Conservation (phyloP, 2,797 vertebrate species). For the Chelon labrosus region DNA sequence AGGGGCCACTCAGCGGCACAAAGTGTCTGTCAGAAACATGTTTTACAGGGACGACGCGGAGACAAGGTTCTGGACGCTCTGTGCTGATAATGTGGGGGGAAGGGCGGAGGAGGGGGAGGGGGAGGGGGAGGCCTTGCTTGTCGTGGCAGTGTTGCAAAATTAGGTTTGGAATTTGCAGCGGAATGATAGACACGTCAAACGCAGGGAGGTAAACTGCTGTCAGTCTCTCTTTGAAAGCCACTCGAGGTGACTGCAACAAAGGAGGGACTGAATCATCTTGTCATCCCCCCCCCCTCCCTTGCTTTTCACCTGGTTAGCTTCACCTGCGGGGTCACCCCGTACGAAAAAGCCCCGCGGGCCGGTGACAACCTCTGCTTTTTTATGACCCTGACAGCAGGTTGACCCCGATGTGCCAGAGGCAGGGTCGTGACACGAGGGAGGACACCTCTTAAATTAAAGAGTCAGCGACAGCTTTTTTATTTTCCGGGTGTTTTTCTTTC, state of each 20-base stretch:
- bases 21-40: conserved; percentile 57
- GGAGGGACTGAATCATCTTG: conserved; percentile 31
- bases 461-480: conserved; percentile 45
- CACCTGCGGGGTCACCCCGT: conserved; percentile 26
- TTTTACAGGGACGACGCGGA: conserved; percentile 51
- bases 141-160: conserved; percentile 28
- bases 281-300: conserved; percentile 23
- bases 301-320: conserved; percentile 45
- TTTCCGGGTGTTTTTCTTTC: conserved; percentile 34
- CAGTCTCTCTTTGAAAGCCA: conserved; percentile 50
- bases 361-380: conserved; percentile 39
- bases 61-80: conserved; percentile 29
- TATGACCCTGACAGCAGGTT: conserved; percentile 60
- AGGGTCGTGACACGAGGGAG: conserved; percentile 46
- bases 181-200: conserved; percentile 46
- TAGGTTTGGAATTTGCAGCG: conserved; percentile 36
- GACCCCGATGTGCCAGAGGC: conserved; percentile 60
- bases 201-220: conserved; percentile 62
- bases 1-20: conserved; percentile 47
- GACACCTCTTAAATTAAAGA: conserved; percentile 56
- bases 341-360: conserved; percentile 28
- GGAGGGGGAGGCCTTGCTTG: conserved; percentile 4
- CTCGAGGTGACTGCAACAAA: conserved; percentile 51
- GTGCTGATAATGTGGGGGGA: conserved; percentile 41
- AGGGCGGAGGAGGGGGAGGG: not conserved